Base-by-base conservation (phyloP, 2,888 invertebrate genomes). In the Drosophila falleni region DNA sequence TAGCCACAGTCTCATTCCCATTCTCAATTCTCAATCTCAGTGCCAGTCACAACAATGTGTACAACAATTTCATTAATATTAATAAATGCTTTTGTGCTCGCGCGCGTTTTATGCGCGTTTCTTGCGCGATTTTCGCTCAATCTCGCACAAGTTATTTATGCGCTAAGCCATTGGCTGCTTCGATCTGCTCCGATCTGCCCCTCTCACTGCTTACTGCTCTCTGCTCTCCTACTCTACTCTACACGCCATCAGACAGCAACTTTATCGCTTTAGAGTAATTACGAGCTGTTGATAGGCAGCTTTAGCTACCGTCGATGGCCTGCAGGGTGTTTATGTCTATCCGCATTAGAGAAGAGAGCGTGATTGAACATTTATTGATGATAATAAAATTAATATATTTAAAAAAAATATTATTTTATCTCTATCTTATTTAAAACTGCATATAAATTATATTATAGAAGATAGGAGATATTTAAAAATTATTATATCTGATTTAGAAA, bases 41-140 rank as follows among this genome's bases (percentile, higher is more conserved):
- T 63, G 70, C 37, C 80, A 72, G 42, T 53, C 46, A 64, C 81
- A 87, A 87, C 81, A 82, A 83, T 84, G 81, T 81, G 81, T 58
- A 78, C 84, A 85, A 85, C 84, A 89, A 89, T 85, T 85, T 85
- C 89, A 89, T 85, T 85, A 85, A 85, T 85, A 85, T 84, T 84
- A 84, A 84, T 84, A 84, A 84, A 87, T 78, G 81, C 65, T 83
- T 49, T n/a, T n/a, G n/a, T 62, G 58, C 41, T 33, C 23, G 55
- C 39, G 63, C 53, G 71, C 76, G 66, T 51, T 77, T 69, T 53
- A 23, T 4, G 56, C 55, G 76, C 78, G 80, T 53, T 66, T 78
- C 47, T 13, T 23, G 54, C 50, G 64, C 75, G 78, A 50, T 53
- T 66, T 71, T 56, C 33, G 41, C 39, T 26, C 47, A 50, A 46